Evolutionary conservation across 2,888 invertebrate species (phyloP).

Genomic region (Chrysina gloriosa): DNA sequence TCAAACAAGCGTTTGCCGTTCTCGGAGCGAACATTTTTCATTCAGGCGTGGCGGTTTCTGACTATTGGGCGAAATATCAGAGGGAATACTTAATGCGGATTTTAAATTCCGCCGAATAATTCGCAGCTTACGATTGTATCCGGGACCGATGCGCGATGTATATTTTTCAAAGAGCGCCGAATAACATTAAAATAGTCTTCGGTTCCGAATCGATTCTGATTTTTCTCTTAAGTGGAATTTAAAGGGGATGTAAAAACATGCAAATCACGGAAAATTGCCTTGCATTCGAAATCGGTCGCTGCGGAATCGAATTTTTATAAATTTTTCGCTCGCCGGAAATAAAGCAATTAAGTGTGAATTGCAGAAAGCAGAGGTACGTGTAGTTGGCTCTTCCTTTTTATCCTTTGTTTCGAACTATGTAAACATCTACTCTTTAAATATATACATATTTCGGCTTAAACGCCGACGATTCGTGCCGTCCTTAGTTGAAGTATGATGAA

Average conservation of each 20-base stretch:
- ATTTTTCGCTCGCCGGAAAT: conserved; percentile 9
- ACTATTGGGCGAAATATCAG: conserved; percentile 4
- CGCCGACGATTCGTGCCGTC: no score
- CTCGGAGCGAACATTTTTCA: no score
- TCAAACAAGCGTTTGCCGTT: no score
- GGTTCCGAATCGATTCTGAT: conserved; percentile 21
- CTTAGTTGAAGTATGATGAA: no score
- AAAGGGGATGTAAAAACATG: conserved; percentile 48
- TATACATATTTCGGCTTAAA: no score
- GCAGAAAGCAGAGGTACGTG: no score
- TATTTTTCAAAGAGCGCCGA: conserved; percentile 22
- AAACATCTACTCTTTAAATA: no score
- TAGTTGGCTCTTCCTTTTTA: no score
- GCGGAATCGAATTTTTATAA: conserved; percentile 42
- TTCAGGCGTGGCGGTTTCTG: no score
- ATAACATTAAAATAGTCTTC: conserved; percentile 30
- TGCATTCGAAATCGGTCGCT: conserved; percentile 8
- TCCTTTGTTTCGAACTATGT: no score
- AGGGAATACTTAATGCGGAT: conserved; percentile 31
- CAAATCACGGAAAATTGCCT: conserved; percentile 45
- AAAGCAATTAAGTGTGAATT: background rate
- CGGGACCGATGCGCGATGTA: conserved; percentile 5
- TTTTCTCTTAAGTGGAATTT: conserved; percentile 47
- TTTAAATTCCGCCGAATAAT: conserved; percentile 35
- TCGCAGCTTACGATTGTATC: conserved; percentile 35